These are phyloP conservation scores for Oryzias dopingdopingensis DNA, from an alignment of 2,797 vertebrate genomes.

Conservation along the genomic window DNA sequence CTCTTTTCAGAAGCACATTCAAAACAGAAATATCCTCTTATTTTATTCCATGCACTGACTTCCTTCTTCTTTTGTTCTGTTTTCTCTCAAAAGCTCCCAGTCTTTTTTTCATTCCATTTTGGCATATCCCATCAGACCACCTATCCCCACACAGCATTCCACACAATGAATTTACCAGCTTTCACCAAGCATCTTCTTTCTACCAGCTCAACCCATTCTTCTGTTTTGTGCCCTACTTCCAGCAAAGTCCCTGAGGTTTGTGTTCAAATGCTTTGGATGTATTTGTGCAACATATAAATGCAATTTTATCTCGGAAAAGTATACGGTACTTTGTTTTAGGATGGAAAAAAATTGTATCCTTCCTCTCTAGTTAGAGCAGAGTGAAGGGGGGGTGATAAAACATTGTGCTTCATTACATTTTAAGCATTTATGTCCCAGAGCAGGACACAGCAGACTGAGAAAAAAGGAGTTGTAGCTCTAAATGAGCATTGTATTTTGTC, in stretches of 20 bases:
- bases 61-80: conserved; percentile 19
- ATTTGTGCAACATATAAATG: conserved; percentile 22
- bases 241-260: conserved; percentile 50
- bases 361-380: no score
- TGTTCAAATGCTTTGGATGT: conserved; percentile 54
- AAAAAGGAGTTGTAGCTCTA: background rate
- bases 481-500: background rate
- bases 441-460: background rate
- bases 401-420: conserved; percentile 5
- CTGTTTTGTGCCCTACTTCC: conserved; percentile 62
- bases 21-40: conserved; percentile 1
- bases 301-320: conserved; percentile 20
- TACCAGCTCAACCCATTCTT: conserved; percentile 48
- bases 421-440: background rate
- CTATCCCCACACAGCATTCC: conserved; percentile 56
- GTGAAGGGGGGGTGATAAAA: background rate
- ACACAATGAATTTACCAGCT: conserved; percentile 52
- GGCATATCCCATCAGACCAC: conserved; percentile 57
- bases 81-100: conserved; percentile 32
- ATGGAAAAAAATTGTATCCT: background rate
- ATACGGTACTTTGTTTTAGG: conserved; percentile 14
- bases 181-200: conserved; percentile 56
- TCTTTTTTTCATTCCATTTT: conserved; percentile 47
- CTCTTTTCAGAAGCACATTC: background rate
- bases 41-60: conserved; percentile 5